Conservation (phyloP, 2,797 vertebrate species). For the Trachops cirrhosus region DNA sequence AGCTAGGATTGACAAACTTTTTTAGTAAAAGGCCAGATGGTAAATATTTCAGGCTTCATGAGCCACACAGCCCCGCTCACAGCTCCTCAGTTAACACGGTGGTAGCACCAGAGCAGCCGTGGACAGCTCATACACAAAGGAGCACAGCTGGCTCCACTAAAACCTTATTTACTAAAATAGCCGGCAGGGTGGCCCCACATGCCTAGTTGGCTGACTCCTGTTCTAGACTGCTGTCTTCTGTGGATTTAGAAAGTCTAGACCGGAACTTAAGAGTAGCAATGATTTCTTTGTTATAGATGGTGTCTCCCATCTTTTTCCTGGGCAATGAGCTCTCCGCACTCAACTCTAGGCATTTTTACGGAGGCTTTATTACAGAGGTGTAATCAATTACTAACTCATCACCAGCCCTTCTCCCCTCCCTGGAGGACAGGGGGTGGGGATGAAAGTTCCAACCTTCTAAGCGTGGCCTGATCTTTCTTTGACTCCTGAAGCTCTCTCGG, state of each 20-base stretch:
- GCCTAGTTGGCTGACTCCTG: not conserved
- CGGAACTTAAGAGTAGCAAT: not conserved
- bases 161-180: not conserved
- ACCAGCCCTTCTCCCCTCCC: not conserved
- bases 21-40: not conserved
- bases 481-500: not conserved
- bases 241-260: not conserved
- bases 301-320: not conserved
- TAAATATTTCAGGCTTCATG: not conserved
- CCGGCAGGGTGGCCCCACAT: not conserved
- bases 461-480: not conserved
- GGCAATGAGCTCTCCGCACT: not conserved
- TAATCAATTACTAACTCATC: not conserved
- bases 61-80: not conserved
- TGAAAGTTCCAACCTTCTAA: not conserved
- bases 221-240: not conserved
- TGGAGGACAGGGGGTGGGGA: not conserved
- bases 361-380: not conserved
- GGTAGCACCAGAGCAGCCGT: not conserved
- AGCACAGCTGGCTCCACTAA: not conserved
- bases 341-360: not conserved
- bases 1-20: not conserved
- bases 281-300: not conserved
- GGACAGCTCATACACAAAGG: too few relatives aligned
- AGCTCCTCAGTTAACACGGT: not conserved